phyloP scores from a whole-genome alignment of 1,140 invertebrate genomes.

The Leptinotarsa defecta region DNA sequence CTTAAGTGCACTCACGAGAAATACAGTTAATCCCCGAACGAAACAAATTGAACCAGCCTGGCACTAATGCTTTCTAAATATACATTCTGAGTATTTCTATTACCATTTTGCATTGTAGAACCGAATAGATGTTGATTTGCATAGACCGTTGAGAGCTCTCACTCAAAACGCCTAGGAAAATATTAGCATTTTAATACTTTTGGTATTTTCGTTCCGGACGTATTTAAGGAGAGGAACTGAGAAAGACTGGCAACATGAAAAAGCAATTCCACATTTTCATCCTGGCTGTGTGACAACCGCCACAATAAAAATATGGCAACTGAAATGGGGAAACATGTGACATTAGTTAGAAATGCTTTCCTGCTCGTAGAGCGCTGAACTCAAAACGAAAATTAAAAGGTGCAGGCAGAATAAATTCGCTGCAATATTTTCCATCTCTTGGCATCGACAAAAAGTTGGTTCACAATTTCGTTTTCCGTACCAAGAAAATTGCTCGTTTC shows the following conservation, averaged over 20 bases:
- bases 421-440: no score
- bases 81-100: no score
- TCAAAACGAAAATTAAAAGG: neutral
- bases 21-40: no score
- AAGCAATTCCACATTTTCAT: constrained; percentile 6
- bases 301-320: neutral
- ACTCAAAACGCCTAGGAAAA: neutral
- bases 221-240: neutral
- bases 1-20: no score
- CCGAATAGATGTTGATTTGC: no score
- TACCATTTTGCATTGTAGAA: no score
- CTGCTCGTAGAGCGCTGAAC: neutral
- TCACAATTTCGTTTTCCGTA: no score
- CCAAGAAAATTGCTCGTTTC: no score
- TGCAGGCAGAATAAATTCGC: neutral
- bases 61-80: no score
- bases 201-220: neutral
- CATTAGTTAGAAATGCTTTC: neutral
- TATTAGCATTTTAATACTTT: neutral
- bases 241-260: constrained; percentile 5
- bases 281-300: neutral
- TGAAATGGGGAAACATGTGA: neutral
- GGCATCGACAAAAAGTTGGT: no score
- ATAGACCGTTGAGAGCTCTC: neutral
- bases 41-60: no score